Base-by-base conservation (phyloP, 2,797 vertebrate genomes). In the Micromesistius poutassou region DNA sequence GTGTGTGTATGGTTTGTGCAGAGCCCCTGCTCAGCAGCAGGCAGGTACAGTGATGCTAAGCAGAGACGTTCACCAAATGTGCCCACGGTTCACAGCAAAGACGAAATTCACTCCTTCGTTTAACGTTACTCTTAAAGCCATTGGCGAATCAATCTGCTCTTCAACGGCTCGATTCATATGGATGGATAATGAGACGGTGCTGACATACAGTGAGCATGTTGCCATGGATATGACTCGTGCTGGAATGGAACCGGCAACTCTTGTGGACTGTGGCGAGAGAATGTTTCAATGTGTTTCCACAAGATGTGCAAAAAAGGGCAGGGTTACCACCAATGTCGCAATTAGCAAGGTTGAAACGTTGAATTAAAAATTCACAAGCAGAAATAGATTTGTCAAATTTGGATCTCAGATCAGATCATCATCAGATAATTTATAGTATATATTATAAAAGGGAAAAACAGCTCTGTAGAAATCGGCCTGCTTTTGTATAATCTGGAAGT, bases 1-100 rank as follows among this genome's bases (percentile, higher is more conserved):
- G 46, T 68, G 79, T 36, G 62, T 19, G 74, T 33, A 16, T 28
- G 87, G 84, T 90, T 84, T 89, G 84, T 87, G 76, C 89, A 25
- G n/a, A 71, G 70, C 70, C 84, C 76, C 84, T n/a, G 76, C 81
- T 78, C 83, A 80, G 86, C 87, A 77, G 80, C 73, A 30, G 74
- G 82, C 87, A 82, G 83, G 86, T 88, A 89, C 86, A 87, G 84
- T 92, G 93, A 93, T 76, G 79, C 78, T 87, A 91, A 90, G 87
- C 93, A 94, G 92, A 90, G 81, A 81, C 83, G 72, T 82, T 83
- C 80, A 42, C 71, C 78, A 83, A 85, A 84, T 83, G 82, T 55
- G 78, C 80, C 80, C 83, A 80, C 16, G 80, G 83, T 89, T 92
- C 90, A 89, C 78, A 68, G 81, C 87, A 85, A 85, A 83, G 77